Conservation (phyloP, 2,113 vertebrate species). For the Protobothrops flavoviridis region DNA sequence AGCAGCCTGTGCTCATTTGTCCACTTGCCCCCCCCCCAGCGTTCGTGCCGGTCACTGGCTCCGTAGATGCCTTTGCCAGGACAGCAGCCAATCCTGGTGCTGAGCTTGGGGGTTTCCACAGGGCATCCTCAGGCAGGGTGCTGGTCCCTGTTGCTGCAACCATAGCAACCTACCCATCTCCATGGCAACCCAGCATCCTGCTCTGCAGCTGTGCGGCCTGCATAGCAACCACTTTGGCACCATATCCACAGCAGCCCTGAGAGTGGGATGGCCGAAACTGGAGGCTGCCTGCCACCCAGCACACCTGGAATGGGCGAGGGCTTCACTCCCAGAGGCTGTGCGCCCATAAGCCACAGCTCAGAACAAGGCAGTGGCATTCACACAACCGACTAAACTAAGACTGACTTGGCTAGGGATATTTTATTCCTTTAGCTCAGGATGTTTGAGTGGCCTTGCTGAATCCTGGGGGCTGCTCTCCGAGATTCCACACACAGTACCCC, state of each 20-base stretch:
- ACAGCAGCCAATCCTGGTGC: background rate
- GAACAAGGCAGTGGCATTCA: too few relatives aligned
- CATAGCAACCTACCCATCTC: background rate
- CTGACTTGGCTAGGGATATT: too few relatives aligned
- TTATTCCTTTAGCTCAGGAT: too few relatives aligned
- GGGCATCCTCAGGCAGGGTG: background rate
- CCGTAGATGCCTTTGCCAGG: background rate
- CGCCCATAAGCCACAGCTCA: too few relatives aligned
- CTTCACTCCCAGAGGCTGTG: too few relatives aligned
- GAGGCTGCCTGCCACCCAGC: background rate
- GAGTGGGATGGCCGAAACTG: background rate
- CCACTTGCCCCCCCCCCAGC: rapidly evolving
- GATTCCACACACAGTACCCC: too few relatives aligned
- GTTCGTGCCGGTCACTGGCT: too few relatives aligned
- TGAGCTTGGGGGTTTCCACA: background rate
- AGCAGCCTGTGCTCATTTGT: background rate
- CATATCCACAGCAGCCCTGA: background rate
- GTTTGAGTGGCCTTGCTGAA: too few relatives aligned
- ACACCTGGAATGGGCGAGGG: background rate
- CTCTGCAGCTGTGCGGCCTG: background rate
- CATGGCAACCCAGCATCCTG: background rate
- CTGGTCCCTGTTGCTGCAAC: background rate
- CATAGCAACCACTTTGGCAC: background rate
- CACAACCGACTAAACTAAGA: too few relatives aligned
- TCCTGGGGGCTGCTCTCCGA: too few relatives aligned